Percentiles rank a stretch among this genome's conserved stretches.
Conservation (phyloP, 2,113 vertebrate genomes). For the Gobio gobio region DNA sequence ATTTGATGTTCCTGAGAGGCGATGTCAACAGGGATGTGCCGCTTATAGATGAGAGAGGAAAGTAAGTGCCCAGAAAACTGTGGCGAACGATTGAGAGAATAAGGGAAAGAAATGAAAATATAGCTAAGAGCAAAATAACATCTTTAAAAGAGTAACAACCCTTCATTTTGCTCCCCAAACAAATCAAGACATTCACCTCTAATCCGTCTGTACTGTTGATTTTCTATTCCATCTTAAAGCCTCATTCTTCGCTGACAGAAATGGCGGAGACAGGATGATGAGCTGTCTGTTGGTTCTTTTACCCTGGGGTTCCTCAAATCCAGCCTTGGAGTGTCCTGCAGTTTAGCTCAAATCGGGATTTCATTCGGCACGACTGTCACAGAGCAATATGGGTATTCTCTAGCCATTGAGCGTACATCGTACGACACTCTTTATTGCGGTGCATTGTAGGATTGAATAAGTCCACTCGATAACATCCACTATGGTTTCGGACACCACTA, state of each 20-base stretch:
- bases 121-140: slow-evolving; percentile 46
- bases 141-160: slow-evolving; percentile 48
- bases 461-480: too few species aligned
- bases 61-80: slow-evolving; percentile 38
- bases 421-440: too few species aligned
- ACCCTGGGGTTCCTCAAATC: background rate
- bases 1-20: slow-evolving; percentile 29
- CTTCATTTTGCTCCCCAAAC: slow-evolving; percentile 34
- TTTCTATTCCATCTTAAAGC: slow-evolving; percentile 20
- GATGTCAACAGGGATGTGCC: slow-evolving; percentile 6
- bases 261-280: slow-evolving; percentile 19
- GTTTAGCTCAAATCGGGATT: too few species aligned
- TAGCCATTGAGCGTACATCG: too few species aligned
- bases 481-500: too few species aligned
- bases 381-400: too few species aligned
- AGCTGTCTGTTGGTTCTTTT: slow-evolving; percentile 49
- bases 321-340: too few species aligned
- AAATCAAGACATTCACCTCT: slow-evolving; percentile 44
- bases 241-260: slow-evolving; percentile 38
- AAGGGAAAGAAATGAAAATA: slow-evolving; percentile 49
- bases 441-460: too few species aligned
- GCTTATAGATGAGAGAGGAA: slow-evolving; percentile 46
- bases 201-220: slow-evolving; percentile 35
- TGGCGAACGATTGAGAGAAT: slow-evolving; percentile 22
- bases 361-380: too few species aligned